phyloP scores from a whole-genome alignment of 2,797 vertebrate species.

The Picus viridis region DNA sequence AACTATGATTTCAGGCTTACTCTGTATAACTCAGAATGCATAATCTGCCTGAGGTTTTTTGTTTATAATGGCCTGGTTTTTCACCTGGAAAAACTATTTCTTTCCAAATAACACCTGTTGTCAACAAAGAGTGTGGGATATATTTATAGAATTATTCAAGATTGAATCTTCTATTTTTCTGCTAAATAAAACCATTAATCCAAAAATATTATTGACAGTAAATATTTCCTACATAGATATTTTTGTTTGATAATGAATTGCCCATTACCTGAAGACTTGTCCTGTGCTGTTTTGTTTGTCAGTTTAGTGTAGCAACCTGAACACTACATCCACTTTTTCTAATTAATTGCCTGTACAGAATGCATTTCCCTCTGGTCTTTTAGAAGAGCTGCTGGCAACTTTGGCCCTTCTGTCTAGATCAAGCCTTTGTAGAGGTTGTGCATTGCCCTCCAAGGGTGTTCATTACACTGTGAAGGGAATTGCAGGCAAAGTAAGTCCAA shows the following conservation, averaged over 20 bases:
- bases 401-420: not conserved
- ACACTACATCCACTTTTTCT: not conserved
- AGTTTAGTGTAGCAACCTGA: not conserved
- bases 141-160: not conserved
- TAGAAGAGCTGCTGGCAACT: not conserved
- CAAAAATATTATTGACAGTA: slow-evolving; percentile 1
- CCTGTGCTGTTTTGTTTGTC: not conserved
- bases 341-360: slow-evolving; percentile 19
- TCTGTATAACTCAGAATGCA: not conserved
- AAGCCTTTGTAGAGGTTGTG: not conserved
- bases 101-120: not conserved
- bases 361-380: not conserved
- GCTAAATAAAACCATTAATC: slow-evolving; percentile 52
- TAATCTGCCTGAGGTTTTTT: not conserved
- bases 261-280: slow-evolving; percentile 29
- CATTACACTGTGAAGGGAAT: not conserved
- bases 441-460: not conserved
- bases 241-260: slow-evolving; percentile 27
- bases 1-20: not conserved
- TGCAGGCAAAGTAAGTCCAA: not conserved
- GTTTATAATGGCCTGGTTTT: not conserved
- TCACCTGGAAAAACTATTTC: not conserved
- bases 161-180: slow-evolving; percentile 11
- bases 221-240: slow-evolving; percentile 25
- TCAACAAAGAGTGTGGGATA: not conserved